Evolutionary conservation across 92 coral and sea anemone species (phyloP).

Genomic region (Phenganax subtilis): DNA sequence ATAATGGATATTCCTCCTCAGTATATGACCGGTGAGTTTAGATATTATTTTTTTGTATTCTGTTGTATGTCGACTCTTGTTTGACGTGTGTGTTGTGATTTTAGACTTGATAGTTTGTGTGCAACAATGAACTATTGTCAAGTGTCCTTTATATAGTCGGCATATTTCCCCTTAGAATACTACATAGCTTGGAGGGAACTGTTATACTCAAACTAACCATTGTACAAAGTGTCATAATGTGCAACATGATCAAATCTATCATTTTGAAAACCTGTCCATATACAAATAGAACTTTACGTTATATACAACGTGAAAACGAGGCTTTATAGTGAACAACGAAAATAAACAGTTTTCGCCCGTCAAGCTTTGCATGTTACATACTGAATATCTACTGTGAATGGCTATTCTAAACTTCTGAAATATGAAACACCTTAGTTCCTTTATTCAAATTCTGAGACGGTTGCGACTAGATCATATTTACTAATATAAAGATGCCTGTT

Average conservation of each 20-base stretch:
- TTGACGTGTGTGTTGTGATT: background rate
- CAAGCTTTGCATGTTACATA: background rate
- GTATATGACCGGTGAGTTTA: conserved; percentile 51
- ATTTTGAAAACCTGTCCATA: no score
- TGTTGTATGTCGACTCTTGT: background rate
- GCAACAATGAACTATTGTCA: conserved; percentile 16
- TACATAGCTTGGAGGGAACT: no score
- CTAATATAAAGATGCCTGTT: background rate
- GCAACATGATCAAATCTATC: no score
- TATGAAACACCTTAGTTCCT: no score
- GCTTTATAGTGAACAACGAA: background rate
- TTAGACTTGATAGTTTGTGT: background rate
- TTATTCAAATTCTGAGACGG: no score
- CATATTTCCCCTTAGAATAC: background rate
- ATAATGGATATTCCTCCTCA: conserved; percentile 52
- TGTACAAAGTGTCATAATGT: no score
- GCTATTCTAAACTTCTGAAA: background rate
- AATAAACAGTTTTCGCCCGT: background rate
- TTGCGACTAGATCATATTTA: background rate
- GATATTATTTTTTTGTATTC: background rate
- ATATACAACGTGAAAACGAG: no score
- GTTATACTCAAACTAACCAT: no score
- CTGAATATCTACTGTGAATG: background rate
- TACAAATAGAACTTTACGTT: no score
- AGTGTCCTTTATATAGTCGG: background rate